A percentile compares a stretch with the other conserved stretches of the same genome.
phyloP scores from a whole-genome alignment of 2,113 vertebrate genomes.

The Cepphus grylle region DNA sequence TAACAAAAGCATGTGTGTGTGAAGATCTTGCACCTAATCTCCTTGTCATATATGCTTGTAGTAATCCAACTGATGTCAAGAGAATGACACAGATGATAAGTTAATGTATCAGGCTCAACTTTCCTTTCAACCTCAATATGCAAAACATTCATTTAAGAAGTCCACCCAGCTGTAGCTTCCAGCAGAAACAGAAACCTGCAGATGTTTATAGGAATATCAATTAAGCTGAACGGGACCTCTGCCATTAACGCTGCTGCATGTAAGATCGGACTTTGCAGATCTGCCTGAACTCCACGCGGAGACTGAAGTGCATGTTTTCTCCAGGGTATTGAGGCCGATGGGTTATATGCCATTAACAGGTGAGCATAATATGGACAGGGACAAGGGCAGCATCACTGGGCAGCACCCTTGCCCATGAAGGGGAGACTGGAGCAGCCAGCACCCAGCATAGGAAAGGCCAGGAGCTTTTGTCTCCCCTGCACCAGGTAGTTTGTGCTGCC shows the following conservation, averaged over 20 bases:
- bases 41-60: background rate
- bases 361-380: background rate
- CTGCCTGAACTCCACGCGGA: background rate
- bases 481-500: background rate
- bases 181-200: slow-evolving; percentile 9
- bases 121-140: slow-evolving; percentile 27
- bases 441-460: background rate
- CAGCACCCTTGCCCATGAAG: rapidly evolving
- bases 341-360: background rate
- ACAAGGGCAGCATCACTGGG: background rate
- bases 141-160: slow-evolving; percentile 42
- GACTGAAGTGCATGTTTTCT: background rate
- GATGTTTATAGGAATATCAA: slow-evolving; percentile 29
- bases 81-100: background rate
- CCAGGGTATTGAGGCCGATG: background rate
- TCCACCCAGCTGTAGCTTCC: slow-evolving; percentile 19
- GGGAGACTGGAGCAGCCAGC: background rate
- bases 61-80: slow-evolving; percentile 29
- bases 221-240: background rate
- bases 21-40: slow-evolving; percentile 8
- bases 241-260: background rate
- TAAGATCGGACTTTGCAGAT: background rate
- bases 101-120: slow-evolving; percentile 13
- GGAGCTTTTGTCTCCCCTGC: background rate
- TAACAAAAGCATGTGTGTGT: slow-evolving; percentile 45